A percentile compares a stretch with the other conserved stretches of the same genome.
Evolutionary conservation across 2,888 invertebrate genomes (phyloP).

Genomic region (Tanypteryx hageni): DNA sequence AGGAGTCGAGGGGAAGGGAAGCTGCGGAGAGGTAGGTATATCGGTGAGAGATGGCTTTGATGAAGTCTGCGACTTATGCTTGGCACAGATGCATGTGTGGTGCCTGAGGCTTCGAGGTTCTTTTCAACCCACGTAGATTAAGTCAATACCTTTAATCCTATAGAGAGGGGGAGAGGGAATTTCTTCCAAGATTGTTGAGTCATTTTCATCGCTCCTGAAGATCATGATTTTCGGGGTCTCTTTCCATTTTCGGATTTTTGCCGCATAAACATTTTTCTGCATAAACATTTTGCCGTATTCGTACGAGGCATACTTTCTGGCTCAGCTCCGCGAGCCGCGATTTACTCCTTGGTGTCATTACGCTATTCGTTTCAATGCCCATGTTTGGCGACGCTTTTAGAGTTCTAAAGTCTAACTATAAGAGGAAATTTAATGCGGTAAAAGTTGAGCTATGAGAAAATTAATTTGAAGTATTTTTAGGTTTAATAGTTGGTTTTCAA

Average conservation of each 20-base stretch:
- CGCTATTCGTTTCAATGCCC: too few species aligned
- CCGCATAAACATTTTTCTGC: neutral
- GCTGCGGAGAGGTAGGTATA: neutral
- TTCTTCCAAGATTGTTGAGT: neutral
- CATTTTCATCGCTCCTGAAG: neutral
- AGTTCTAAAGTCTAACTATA: too few species aligned
- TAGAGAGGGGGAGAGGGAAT: neutral
- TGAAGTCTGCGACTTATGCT: neutral
- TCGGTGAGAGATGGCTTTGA: neutral
- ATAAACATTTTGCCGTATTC: too few species aligned
- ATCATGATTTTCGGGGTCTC: neutral
- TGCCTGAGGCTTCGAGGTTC: neutral
- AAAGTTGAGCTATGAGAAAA: too few species aligned
- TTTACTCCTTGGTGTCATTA: too few species aligned
- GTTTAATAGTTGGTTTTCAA: too few species aligned
- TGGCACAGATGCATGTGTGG: neutral
- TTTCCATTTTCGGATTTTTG: neutral
- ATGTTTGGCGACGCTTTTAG: too few species aligned
- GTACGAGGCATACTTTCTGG: too few species aligned
- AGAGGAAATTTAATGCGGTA: too few species aligned
- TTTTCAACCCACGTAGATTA: conserved; percentile 1
- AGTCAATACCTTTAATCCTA: neutral
- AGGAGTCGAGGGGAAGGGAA: neutral
- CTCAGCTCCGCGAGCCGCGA: too few species aligned
- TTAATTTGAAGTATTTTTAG: too few species aligned